phyloP scores from a whole-genome alignment of 2,113 vertebrate species.

The Cyrtonyx montezumae region DNA sequence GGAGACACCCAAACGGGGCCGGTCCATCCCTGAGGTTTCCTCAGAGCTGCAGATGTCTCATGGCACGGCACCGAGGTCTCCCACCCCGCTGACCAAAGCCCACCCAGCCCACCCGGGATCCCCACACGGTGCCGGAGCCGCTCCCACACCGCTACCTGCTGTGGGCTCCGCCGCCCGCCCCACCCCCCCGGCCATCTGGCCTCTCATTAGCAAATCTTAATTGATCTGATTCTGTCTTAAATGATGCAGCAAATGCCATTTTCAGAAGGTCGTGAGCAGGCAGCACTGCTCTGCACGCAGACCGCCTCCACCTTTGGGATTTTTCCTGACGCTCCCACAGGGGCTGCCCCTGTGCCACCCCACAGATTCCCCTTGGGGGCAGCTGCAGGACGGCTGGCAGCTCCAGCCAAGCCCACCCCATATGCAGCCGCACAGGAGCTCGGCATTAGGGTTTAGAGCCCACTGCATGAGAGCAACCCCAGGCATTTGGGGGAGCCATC shows the following conservation, averaged over 20 bases:
- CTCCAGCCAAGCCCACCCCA: neutral
- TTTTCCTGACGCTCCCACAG: neutral
- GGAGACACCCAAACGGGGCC: neutral
- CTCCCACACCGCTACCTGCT: neutral
- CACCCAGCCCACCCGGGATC: neutral
- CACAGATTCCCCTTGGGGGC: accelerated
- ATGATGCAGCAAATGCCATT: conserved; percentile 17
- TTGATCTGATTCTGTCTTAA: conserved; percentile 55
- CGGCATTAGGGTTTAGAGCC: neutral
- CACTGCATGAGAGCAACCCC: neutral
- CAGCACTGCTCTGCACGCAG: neutral
- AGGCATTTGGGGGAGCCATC: too few relatives aligned
- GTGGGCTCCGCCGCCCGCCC: accelerated
- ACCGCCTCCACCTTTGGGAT: neutral
- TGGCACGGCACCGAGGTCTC: neutral
- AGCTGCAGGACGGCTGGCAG: neutral
- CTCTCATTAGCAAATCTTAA: conserved; percentile 61
- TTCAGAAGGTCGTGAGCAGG: neutral
- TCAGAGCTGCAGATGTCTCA: neutral
- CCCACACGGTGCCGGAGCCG: neutral
- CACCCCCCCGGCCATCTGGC: neutral
- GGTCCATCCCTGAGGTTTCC: neutral
- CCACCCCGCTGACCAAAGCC: neutral
- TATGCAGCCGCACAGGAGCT: neutral
- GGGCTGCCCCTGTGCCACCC: neutral